Evolutionary conservation across 2,888 invertebrate species (phyloP).

Genomic region (Noctuana brunneofusca): DNA sequence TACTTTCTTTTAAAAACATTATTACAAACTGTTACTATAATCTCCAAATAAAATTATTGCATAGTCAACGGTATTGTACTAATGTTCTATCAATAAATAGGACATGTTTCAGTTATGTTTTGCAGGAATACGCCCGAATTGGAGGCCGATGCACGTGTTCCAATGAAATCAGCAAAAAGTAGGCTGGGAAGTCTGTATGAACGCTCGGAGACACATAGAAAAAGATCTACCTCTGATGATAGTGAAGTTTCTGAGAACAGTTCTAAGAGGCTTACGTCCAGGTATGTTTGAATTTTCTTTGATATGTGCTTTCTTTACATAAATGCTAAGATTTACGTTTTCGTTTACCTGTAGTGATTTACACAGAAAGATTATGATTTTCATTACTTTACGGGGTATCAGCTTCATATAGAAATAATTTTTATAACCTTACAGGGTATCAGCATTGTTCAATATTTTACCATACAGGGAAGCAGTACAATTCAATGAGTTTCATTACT

Average conservation of each 20-base stretch:
- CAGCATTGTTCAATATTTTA: too few species aligned
- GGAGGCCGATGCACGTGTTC: conserved; percentile 54
- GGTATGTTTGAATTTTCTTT: conserved; percentile 43
- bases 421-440: neutral
- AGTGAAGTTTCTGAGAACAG: conserved; percentile 52
- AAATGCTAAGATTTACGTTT: neutral
- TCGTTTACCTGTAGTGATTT: neutral
- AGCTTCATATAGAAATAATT: neutral
- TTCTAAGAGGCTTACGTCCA: conserved; percentile 60
- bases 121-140: conserved; percentile 74
- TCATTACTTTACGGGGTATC: neutral
- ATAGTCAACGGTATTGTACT: conserved; percentile 12
- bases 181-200: conserved; percentile 51
- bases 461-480: too few species aligned
- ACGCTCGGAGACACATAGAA: conserved; percentile 42
- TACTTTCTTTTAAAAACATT: too few species aligned
- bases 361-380: neutral
- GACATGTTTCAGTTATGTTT: conserved; percentile 8
- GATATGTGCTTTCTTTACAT: neutral
- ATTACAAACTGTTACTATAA: neutral
- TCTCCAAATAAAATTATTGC: neutral
- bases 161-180: conserved; percentile 56
- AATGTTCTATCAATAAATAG: neutral
- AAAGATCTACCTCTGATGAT: conserved; percentile 50
- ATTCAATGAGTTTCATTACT: too few species aligned